A percentile compares a stretch with the other conserved stretches of the same genome.
phyloP scores from a whole-genome alignment of 2,888 invertebrate genomes.

The Galerucella calmariensis region DNA sequence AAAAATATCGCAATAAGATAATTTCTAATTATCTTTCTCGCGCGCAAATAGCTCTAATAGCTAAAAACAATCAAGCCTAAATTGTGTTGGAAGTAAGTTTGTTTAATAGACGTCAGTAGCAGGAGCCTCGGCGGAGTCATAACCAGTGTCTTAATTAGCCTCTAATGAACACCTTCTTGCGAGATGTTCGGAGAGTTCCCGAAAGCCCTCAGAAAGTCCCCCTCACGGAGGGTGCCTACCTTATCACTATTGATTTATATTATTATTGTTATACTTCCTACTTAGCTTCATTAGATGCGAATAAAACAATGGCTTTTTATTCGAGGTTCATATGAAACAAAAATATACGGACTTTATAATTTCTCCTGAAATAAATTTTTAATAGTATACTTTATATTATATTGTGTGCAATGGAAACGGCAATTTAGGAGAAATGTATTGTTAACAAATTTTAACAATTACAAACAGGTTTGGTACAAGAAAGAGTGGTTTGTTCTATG shows the following conservation, averaged over 20 bases:
- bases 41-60: background rate
- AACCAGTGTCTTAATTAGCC: slow-evolving; percentile 60
- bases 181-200: slow-evolving; percentile 11
- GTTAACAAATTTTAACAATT: no score
- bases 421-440: no score
- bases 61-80: slow-evolving; percentile 50
- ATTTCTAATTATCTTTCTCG: background rate
- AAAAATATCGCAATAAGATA: background rate
- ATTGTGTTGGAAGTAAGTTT: slow-evolving; percentile 51
- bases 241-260: slow-evolving; percentile 44
- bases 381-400: no score
- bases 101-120: slow-evolving; percentile 57
- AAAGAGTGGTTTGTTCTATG: no score
- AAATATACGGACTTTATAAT: background rate
- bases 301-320: background rate
- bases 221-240: slow-evolving; percentile 29
- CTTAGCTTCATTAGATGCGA: slow-evolving; percentile 14
- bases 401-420: no score
- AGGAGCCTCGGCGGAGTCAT: slow-evolving; percentile 56
- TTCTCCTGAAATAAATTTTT: no score
- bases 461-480: no score
- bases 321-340: background rate
- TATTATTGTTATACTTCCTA: slow-evolving; percentile 40
- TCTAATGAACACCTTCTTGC: slow-evolving; percentile 57
- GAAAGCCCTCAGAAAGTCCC: slow-evolving; percentile 32